Conservation (phyloP, 2,797 vertebrate genomes). For the Anabas testudineus region DNA sequence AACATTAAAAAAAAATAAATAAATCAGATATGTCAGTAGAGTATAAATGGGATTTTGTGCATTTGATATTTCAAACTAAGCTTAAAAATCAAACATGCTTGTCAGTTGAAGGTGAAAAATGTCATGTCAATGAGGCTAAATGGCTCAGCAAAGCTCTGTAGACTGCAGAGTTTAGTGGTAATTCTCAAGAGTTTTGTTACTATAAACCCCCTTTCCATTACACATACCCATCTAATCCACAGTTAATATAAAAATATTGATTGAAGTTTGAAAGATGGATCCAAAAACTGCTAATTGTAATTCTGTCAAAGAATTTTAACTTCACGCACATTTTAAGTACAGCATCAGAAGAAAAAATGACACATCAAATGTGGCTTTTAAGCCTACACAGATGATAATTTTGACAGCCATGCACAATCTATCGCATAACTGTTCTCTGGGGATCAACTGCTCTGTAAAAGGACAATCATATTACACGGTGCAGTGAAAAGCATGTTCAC, state of each 20-base stretch:
- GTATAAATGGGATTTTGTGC: no score
- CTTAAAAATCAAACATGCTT: no score
- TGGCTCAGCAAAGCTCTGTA: not conserved
- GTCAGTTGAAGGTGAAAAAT: no score
- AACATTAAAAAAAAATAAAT: not conserved
- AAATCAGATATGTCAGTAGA: no score
- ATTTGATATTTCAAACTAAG: no score
- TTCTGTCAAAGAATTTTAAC: no score
- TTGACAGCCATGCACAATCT: conserved; percentile 45
- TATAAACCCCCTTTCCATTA: not conserved
- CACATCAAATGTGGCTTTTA: conserved; percentile 28
- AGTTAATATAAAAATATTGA: not conserved
- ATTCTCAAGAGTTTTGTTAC: not conserved
- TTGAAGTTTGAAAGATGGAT: conserved; percentile 6
- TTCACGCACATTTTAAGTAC: not conserved
- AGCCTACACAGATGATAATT: conserved; percentile 31
- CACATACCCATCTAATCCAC: not conserved
- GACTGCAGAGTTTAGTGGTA: not conserved
- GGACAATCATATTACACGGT: conserved; percentile 49
- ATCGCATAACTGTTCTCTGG: conserved; percentile 22
- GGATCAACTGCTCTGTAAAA: conserved; percentile 44
- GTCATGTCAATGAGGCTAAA: no score
- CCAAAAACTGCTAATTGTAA: not conserved
- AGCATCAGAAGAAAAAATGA: conserved; percentile 22
- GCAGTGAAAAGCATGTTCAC: conserved; percentile 46